Percentiles rank a stretch among this genome's conserved stretches.
Conservation (phyloP, 1,140 invertebrate genomes). For the Neodiprion lecontei region DNA sequence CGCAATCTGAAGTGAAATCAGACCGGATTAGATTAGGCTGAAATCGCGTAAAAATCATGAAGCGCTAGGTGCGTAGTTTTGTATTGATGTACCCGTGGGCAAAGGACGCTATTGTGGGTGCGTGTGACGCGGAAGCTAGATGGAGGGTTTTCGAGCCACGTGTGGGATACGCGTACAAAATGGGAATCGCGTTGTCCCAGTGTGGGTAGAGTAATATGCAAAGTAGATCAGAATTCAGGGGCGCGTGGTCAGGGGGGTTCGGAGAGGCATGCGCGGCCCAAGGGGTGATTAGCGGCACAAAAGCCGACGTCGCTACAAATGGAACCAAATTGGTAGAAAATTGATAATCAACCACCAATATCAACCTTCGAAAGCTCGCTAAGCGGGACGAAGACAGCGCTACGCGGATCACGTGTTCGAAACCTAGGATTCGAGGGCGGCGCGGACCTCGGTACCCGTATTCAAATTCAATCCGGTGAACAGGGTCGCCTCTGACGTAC, state of each 20-base stretch:
- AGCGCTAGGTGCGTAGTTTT: neutral
- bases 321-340: constrained; percentile 62
- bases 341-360: constrained; percentile 60
- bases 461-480: neutral
- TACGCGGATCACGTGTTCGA: neutral
- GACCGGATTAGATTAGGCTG: neutral
- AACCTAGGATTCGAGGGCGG: neutral
- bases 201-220: constrained; percentile 32
- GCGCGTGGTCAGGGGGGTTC: neutral
- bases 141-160: neutral
- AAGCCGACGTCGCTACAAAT: constrained; percentile 58
- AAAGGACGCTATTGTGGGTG: neutral
- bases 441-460: neutral
- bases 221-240: constrained; percentile 22
- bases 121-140: neutral
- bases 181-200: constrained; percentile 6
- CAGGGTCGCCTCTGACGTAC: neutral
- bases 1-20: neutral
- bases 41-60: constrained; percentile 1
- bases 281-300: constrained; percentile 49
- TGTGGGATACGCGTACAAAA: neutral
- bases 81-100: neutral
- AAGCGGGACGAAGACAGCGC: neutral
- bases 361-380: constrained; percentile 38
- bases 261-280: constrained; percentile 10